Evolutionary conservation across 1,140 invertebrate species (phyloP).

Genomic region (Battus philenor): DNA sequence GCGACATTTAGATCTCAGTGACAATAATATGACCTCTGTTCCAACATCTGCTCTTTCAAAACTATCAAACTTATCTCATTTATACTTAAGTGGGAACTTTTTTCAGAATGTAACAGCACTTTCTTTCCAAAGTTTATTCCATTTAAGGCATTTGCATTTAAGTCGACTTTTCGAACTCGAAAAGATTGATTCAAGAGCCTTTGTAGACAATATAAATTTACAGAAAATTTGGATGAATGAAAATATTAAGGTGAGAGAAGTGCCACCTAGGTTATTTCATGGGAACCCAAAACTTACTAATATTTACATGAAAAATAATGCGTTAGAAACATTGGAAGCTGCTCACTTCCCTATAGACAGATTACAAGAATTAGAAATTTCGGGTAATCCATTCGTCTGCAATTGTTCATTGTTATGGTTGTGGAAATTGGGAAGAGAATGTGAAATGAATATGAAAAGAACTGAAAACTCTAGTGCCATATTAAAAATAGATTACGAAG

Average conservation of each 20-base stretch:
- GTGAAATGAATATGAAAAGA: slow-evolving; percentile 58
- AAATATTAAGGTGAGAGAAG: slow-evolving; percentile 81
- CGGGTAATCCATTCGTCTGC: slow-evolving; percentile 89
- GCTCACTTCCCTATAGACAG: slow-evolving; percentile 88
- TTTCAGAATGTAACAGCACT: slow-evolving; percentile 81
- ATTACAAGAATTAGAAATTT: slow-evolving; percentile 81
- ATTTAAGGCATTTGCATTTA: slow-evolving; percentile 84
- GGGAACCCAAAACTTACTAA: slow-evolving; percentile 84
- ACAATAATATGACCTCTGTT: slow-evolving; percentile 87
- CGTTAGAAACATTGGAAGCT: slow-evolving; percentile 83
- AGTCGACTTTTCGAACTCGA: slow-evolving; percentile 80
- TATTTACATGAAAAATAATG: slow-evolving; percentile 84
- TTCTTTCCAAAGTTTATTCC: slow-evolving; percentile 88
- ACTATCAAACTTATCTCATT: slow-evolving; percentile 82
- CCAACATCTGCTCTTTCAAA: slow-evolving; percentile 85
- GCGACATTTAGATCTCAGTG: slow-evolving; percentile 84
- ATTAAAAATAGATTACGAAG: slow-evolving; percentile 70
- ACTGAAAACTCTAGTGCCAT: slow-evolving; percentile 53
- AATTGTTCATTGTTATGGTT: slow-evolving; percentile 93
- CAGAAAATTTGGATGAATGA: slow-evolving; percentile 86
- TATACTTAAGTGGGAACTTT: slow-evolving; percentile 86
- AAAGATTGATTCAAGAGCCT: slow-evolving; percentile 83
- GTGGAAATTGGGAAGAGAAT: slow-evolving; percentile 82
- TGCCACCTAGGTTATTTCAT: slow-evolving; percentile 85
- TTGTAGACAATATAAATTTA: slow-evolving; percentile 89